Evolutionary conservation across 2,797 vertebrate genomes (phyloP).

Genomic region (Clamator glandarius): DNA sequence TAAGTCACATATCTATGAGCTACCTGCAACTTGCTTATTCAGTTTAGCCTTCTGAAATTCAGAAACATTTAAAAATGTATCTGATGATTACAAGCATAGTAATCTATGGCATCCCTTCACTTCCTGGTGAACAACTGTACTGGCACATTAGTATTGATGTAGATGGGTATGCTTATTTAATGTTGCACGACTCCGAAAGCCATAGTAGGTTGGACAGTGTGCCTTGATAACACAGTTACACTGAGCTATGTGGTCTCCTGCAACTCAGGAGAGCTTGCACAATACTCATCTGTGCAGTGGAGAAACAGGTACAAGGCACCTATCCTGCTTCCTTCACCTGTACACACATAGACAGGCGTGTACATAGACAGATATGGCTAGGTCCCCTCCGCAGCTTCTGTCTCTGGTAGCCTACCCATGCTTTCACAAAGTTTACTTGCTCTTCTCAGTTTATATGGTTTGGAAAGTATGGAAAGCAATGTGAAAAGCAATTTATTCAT

Average conservation of each 20-base stretch:
- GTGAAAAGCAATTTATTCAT: background rate
- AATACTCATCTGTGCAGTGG: background rate
- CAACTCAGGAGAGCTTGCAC: background rate
- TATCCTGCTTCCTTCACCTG: background rate
- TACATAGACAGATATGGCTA: accelerated
- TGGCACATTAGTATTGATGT: background rate
- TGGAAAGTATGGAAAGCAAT: background rate
- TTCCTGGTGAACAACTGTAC: background rate
- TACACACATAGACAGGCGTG: accelerated
- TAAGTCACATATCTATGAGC: background rate
- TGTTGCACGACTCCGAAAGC: background rate
- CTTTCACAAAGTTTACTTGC: background rate
- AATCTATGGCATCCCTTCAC: background rate
- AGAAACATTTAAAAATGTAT: background rate
- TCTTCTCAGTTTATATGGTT: background rate
- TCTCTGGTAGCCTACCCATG: background rate
- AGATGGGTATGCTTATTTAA: background rate
- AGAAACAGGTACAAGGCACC: background rate
- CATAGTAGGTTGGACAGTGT: background rate
- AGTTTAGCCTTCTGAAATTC: background rate
- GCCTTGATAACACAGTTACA: background rate
- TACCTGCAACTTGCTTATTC: background rate
- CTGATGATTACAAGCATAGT: background rate
- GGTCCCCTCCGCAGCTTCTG: background rate
- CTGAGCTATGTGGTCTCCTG: background rate